Evolutionary conservation across 23 tunicate species (phyloP), one percentile per base, ranked within the genome.

Genomic region (Halocynthia aurantium): DNA sequence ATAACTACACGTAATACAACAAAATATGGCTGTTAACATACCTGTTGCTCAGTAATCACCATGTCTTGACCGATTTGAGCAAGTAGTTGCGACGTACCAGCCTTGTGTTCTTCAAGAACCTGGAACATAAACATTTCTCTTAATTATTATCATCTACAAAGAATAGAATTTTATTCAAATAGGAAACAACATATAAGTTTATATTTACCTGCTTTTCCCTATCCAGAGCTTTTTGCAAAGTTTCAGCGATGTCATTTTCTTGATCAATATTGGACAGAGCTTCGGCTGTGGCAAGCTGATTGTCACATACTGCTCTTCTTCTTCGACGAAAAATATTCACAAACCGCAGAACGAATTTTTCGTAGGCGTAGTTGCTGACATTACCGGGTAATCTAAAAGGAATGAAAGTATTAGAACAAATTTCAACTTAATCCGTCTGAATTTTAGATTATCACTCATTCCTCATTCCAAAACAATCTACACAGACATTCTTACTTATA

Each of bases 11-110:
- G n/a, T n/a, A n/a, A n/a, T n/a, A n/a, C n/a, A n/a, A n/a, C n/a
- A n/a, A n/a, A n/a, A n/a, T n/a, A n/a, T n/a, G n/a, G n/a, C n/a
- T n/a, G 44, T 31, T 31, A 40, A 12, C 54, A 8, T 15, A 86
- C 98, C 92, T 92, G 98, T 56, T 92, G 92, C 62, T 92, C 92
- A 54, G 92, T 82, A 52, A 92, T 92, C 20, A 92, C 92, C 98
- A 92, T 86, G 66, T 92, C 98, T 78, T 92, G 98, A 51, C 98
- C 98, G 8, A 92, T 92, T 70, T 92, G 98, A 7, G 92, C 85
- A 52, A 92, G 71, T 44, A 92, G 77, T 58, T 92, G 84, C 57
- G 78, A 74, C 6, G 92, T 92, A 6, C 98, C 92, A 61, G 82
- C 75, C 73, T 83, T 86, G 82, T 92, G 98, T 68, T 92, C 98